Evolutionary conservation across 2,888 invertebrate genomes (phyloP).

Genomic region (Acleris holmiana): DNA sequence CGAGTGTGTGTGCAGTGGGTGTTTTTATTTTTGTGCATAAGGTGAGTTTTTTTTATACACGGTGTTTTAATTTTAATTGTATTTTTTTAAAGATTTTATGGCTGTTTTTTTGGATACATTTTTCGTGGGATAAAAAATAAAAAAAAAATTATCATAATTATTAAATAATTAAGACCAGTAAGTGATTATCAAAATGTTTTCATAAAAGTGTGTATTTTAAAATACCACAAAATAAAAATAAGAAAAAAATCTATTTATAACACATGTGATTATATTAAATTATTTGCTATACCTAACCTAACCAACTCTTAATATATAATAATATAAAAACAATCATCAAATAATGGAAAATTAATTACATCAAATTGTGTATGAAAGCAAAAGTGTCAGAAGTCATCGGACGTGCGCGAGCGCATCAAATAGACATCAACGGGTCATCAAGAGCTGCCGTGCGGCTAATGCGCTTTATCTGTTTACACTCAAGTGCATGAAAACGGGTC

Average conservation of each 20-base stretch:
- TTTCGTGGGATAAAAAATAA: too few species aligned
- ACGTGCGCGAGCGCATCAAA: slow-evolving; percentile 50
- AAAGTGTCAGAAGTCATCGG: slow-evolving; percentile 5
- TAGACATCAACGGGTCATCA: slow-evolving; percentile 65
- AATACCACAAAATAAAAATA: neutral
- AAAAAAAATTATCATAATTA: too few species aligned
- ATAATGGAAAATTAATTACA: neutral
- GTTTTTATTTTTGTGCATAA: slow-evolving; percentile 63
- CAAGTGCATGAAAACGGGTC: neutral
- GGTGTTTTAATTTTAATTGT: neutral
- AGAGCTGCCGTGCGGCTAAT: neutral
- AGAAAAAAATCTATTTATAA: neutral
- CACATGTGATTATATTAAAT: too few species aligned
- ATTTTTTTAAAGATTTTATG: too few species aligned
- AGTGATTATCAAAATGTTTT: too few species aligned
- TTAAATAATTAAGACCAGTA: too few species aligned
- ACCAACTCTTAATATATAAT: too few species aligned
- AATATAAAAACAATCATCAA: too few species aligned
- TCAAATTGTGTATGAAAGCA: slow-evolving; percentile 2
- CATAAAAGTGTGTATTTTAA: too few species aligned
- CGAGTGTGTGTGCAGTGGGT: slow-evolving; percentile 59
- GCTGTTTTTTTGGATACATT: too few species aligned
- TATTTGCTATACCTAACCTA: too few species aligned
- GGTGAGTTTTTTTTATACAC: slow-evolving; percentile 59
- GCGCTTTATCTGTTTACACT: neutral